phyloP scores from a whole-genome alignment of 2,113 vertebrate genomes.

The Pseudorasbora parva region DNA sequence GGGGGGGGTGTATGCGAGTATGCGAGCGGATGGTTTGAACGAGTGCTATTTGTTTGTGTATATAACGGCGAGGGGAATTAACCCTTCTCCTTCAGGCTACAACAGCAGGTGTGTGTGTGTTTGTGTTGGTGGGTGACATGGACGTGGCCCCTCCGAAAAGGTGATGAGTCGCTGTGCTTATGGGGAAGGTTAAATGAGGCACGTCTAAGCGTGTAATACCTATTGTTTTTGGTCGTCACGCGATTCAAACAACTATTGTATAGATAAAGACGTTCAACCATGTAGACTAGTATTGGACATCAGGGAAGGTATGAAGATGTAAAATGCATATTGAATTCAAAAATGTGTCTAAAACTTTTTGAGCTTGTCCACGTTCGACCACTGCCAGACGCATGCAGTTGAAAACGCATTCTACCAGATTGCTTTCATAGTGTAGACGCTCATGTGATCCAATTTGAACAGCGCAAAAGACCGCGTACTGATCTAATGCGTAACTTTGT shows the following conservation, averaged over 20 bases:
- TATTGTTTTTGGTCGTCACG: slow-evolving; percentile 61
- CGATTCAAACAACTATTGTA: slow-evolving; percentile 33
- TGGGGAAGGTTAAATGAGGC: slow-evolving; percentile 62
- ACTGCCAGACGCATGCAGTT: no score
- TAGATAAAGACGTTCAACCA: not conserved
- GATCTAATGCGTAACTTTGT: no score
- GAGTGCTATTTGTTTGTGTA: slow-evolving; percentile 49
- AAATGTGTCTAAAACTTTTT: no score
- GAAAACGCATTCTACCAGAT: no score
- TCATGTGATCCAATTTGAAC: no score
- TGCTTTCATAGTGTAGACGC: no score
- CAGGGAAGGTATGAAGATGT: not conserved
- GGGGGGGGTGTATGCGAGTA: slow-evolving; percentile 33
- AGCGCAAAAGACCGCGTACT: no score
- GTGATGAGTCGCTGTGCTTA: slow-evolving; percentile 35
- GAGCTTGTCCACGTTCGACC: no score
- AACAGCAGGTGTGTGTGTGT: slow-evolving; percentile 52
- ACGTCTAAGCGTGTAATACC: slow-evolving; percentile 58
- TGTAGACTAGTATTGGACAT: not conserved
- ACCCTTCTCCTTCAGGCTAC: slow-evolving; percentile 40
- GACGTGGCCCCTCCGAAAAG: not conserved
- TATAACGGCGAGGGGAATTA: slow-evolving; percentile 44
- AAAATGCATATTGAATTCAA: not conserved
- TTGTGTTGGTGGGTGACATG: slow-evolving; percentile 18
- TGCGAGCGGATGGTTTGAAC: slow-evolving; percentile 43